Evolutionary conservation across 2,888 invertebrate species (phyloP), one percentile per base, ranked within the genome.

Genomic region (Thecocarcelia acutangulata): DNA sequence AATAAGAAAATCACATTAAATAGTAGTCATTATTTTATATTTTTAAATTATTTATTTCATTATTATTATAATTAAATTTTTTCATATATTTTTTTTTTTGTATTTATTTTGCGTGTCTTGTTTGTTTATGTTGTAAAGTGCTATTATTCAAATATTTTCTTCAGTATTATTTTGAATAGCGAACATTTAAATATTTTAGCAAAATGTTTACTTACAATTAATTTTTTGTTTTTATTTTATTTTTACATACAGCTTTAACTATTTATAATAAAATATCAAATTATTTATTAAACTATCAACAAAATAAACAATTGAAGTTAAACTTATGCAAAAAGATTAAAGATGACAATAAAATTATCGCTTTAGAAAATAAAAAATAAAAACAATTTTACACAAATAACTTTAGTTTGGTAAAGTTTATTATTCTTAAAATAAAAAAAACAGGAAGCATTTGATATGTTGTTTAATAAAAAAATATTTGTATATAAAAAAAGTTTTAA

Each of bases 21-120:
- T 68, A 33, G 1, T 33, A 6, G 33, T 68, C 54, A 48, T 61
- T 59, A 56, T 58, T 68, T 54, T 9, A 33, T 33, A 33, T 8
- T 33, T 33, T 33, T 33, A 33, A 33, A 33, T 77, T 63, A 42
- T 69, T 77, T 73, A 42, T 78, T 78, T 74, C 21, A 72, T 91
- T 97, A 97, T 56, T 98, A 59, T 24, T 24, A 33, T 56, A 28
- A 58, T 70, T 77, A 56, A 9, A 1, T 24, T 69, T 44, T 50
- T 9, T 33, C 9, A 1, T 33, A 6, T 8, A 33, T 33, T 6
- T 40, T 54, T 19, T 64, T 69, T 68, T 44, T 64, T 74, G 33
- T 33, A 61, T 91, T 97, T 97, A 52, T 76, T 83, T 73, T 80
- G 80, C 82, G 83, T 84, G 79, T 80, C 83, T 66, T 80, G 80